These are phyloP conservation scores for Hipparchia semele DNA, from an alignment of 2,888 invertebrate genomes.

Conservation along the genomic window DNA sequence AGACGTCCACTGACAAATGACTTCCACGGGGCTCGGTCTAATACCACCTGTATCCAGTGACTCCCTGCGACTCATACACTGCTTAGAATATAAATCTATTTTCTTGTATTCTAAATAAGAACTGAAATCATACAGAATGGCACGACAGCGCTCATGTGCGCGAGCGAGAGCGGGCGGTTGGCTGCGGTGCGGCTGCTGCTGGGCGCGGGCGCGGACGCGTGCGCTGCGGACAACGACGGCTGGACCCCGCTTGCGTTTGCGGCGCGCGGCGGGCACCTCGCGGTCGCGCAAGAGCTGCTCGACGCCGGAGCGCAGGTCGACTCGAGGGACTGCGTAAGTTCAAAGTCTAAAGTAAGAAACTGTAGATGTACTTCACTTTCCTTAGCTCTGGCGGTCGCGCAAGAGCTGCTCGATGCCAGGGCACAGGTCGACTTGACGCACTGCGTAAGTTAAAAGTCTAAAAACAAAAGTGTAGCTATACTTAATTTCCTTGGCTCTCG, in stretches of 20 bases:
- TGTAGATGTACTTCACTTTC: constrained; percentile 93
- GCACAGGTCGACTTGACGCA: constrained; percentile 94
- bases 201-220: constrained; percentile 95
- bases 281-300: constrained; percentile 90
- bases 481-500: no score
- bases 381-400: constrained; percentile 93
- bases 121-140: constrained; percentile 87
- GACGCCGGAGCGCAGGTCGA: constrained; percentile 94
- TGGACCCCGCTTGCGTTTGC: constrained; percentile 97
- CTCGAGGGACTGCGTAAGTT: constrained; percentile 91
- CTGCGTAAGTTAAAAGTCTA: no score
- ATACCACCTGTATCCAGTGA: no score
- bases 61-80: no score
- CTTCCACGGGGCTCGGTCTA: no score
- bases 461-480: no score
- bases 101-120: neutral
- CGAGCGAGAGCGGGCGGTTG: constrained; percentile 92
- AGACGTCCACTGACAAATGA: no score
- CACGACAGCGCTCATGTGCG: constrained; percentile 96
- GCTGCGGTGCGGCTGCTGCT: constrained; percentile 93
- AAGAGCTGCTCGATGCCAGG: constrained; percentile 92
- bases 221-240: constrained; percentile 95
- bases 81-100: no score
- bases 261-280: constrained; percentile 93
- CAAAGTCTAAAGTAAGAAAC: no score